A percentile compares a stretch with the other conserved stretches of the same genome.
Evolutionary conservation across 2,797 vertebrate genomes (phyloP).

Genomic region (Rhadinocentrus ornatus): DNA sequence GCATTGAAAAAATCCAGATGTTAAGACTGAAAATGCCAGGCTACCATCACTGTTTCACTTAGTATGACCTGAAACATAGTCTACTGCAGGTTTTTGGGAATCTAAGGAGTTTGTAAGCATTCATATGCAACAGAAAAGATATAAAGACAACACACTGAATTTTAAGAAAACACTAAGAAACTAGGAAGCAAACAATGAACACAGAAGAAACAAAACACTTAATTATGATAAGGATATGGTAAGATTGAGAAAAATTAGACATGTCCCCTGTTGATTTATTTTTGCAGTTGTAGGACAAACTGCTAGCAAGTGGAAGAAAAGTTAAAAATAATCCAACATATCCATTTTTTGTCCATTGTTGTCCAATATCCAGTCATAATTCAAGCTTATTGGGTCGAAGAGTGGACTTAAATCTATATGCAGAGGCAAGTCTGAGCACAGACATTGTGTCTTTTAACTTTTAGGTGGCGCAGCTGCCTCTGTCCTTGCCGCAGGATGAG

Average conservation of each 20-base stretch:
- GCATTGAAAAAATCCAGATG: background rate
- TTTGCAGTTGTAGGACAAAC: background rate
- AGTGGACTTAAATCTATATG: background rate
- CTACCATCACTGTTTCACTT: background rate
- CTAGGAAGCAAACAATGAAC: no score
- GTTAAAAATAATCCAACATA: background rate
- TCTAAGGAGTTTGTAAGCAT: background rate
- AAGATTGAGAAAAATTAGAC: no score
- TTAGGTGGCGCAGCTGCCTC: constrained; percentile 94
- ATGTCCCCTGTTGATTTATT: background rate
- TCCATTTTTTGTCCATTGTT: background rate
- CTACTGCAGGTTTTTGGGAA: constrained; percentile 5
- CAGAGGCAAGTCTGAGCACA: background rate
- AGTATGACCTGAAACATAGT: background rate
- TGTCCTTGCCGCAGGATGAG: constrained; percentile 87
- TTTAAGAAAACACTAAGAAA: no score
- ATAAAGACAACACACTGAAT: constrained; percentile 8
- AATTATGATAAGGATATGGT: no score
- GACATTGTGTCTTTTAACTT: constrained; percentile 3
- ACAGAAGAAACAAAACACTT: no score
- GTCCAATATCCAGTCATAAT: background rate
- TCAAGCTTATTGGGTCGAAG: background rate
- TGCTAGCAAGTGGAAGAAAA: background rate
- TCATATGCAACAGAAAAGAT: background rate
- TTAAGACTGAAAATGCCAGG: constrained; percentile 7